phyloP scores from a whole-genome alignment of 2,888 invertebrate species.

The Caprella mutica region DNA sequence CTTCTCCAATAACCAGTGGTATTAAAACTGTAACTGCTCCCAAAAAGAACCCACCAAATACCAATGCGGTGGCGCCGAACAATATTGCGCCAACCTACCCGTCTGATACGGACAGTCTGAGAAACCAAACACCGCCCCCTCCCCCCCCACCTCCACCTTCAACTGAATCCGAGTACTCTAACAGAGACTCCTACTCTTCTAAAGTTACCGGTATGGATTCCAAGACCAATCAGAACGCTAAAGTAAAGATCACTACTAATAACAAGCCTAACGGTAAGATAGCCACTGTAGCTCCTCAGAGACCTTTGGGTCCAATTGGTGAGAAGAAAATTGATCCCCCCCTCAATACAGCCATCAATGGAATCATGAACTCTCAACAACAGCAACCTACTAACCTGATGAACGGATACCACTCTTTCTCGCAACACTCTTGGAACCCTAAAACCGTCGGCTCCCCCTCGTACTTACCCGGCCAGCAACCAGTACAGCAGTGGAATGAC shows the following conservation, averaged over 20 bases:
- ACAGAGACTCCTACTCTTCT: conserved; percentile 5
- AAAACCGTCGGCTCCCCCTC: conserved; percentile 22
- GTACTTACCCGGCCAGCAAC: neutral
- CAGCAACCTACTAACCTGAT: too few species aligned
- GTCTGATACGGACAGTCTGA: neutral
- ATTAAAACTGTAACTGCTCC: neutral
- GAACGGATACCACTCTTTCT: too few species aligned
- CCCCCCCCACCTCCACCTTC: neutral
- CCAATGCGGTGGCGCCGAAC: too few species aligned
- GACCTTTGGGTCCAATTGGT: conserved; percentile 30
- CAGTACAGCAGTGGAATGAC: too few species aligned
- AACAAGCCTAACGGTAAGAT: conserved; percentile 31
- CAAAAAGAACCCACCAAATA: too few species aligned
- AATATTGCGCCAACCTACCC: neutral
- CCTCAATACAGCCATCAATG: too few species aligned
- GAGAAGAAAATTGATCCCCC: too few species aligned
- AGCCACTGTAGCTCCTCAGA: conserved; percentile 22
- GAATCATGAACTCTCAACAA: too few species aligned
- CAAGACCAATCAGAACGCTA: conserved; percentile 13
- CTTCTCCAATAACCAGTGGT: neutral
- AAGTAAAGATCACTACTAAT: conserved; percentile 32
- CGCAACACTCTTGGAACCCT: conserved; percentile 33
- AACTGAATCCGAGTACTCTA: neutral
- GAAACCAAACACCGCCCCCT: neutral
- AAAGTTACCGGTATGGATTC: conserved; percentile 11